Conservation (phyloP, 2,888 invertebrate genomes). For the Drosophila anceps region DNA sequence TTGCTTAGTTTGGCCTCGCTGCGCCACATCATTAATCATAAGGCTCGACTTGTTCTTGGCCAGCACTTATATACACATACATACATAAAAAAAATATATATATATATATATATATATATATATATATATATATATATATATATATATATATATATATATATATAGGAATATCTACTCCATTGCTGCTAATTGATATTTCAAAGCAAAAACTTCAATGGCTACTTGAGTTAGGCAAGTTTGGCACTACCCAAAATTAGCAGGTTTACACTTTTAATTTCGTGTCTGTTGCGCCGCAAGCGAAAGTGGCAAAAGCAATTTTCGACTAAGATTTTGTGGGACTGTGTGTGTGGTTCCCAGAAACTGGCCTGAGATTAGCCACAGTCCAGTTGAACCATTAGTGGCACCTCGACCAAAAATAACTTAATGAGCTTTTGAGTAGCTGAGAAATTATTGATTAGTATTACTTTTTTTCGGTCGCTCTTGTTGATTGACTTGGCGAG, state of each 20-base stretch:
- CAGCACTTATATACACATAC: conserved; percentile 8
- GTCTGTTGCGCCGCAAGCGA: conserved; percentile 61
- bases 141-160: background rate
- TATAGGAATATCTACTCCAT: too few relatives aligned
- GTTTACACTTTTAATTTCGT: conserved; percentile 76
- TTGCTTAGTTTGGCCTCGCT: conserved; percentile 48
- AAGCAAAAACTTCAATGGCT: conserved; percentile 6
- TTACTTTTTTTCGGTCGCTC: conserved; percentile 19
- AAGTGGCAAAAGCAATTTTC: conserved; percentile 52
- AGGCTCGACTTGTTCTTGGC: conserved; percentile 39
- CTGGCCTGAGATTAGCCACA: conserved; percentile 27
- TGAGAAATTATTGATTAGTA: conserved; percentile 70
- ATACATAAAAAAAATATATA: background rate
- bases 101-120: background rate
- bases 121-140: background rate
- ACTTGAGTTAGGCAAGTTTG: conserved; percentile 23
- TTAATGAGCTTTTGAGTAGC: conserved; percentile 75
- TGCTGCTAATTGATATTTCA: conserved; percentile 70
- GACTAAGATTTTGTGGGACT: background rate
- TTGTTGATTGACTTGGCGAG: conserved; percentile 20
- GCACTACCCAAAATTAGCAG: conserved; percentile 56
- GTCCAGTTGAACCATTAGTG: conserved; percentile 43
- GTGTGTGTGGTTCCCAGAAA: conserved; percentile 23
- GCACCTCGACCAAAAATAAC: conserved; percentile 46
- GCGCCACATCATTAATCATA: conserved; percentile 63